Conservation (phyloP, 2,113 vertebrate genomes). For the Cebus imitator region DNA sequence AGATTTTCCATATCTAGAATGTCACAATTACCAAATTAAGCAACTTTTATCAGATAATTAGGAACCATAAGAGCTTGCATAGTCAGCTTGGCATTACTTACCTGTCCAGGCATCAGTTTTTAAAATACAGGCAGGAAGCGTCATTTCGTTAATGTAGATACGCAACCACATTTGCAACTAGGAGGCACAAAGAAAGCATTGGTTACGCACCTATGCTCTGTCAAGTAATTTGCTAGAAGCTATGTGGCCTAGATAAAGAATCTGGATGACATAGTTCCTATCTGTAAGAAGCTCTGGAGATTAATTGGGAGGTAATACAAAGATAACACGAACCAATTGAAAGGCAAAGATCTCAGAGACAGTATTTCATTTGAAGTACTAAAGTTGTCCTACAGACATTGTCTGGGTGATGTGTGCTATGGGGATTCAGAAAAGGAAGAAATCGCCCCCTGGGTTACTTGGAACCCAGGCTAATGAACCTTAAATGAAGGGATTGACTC, state of each 20-base stretch:
- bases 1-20: not conserved
- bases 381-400: not conserved
- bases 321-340: not conserved
- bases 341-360: conserved; percentile 28
- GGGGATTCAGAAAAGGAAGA: conserved; percentile 57
- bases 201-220: not conserved
- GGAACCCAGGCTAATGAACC: conserved; percentile 56
- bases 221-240: conserved; percentile 12
- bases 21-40: not conserved
- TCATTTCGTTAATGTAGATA: conserved; percentile 2
- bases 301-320: conserved; percentile 23
- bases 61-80: not conserved
- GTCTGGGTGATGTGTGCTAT: conserved; percentile 14
- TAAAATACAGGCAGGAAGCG: not conserved
- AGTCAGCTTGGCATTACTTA: not conserved
- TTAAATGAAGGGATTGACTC: conserved; percentile 55
- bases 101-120: not conserved
- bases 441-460: conserved; percentile 46
- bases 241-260: conserved; percentile 26
- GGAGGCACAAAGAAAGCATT: not conserved
- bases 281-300: not conserved
- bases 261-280: not conserved
- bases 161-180: not conserved
- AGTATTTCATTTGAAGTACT: not conserved
- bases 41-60: not conserved